Percentiles rank a stretch among this genome's conserved stretches.
These are phyloP conservation scores for Alosa sapidissima DNA, from an alignment of 2,797 vertebrate species.

Conservation along the genomic window DNA sequence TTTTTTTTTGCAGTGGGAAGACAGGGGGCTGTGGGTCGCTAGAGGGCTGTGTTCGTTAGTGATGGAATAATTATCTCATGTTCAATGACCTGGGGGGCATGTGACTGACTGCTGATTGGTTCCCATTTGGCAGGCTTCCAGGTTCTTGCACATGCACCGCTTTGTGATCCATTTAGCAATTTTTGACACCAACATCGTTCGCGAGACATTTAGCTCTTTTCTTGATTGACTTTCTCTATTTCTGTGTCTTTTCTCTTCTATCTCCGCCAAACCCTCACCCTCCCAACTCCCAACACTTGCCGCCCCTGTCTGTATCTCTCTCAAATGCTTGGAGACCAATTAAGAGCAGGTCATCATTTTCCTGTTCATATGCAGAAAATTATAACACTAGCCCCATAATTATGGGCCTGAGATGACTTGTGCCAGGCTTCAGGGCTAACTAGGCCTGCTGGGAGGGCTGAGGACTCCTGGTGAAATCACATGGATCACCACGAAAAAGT, in stretches of 20 bases:
- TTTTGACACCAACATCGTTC: constrained; percentile 25
- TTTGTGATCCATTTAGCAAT: constrained; percentile 6
- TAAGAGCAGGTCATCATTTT: constrained; percentile 33
- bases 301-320: not conserved
- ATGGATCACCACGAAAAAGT: not conserved
- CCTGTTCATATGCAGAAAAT: constrained; percentile 36
- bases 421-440: constrained; percentile 29
- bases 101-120: constrained; percentile 27
- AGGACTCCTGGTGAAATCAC: not conserved
- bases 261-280: not conserved
- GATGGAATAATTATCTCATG: constrained; percentile 31
- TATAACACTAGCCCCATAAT: constrained; percentile 36
- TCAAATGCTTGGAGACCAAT: constrained; percentile 26
- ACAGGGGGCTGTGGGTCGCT: not conserved
- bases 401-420: constrained; percentile 6
- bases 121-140: constrained; percentile 20
- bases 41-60: constrained; percentile 16
- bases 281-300: not conserved
- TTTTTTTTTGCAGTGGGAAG: not conserved
- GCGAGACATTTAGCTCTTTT: not conserved
- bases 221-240: constrained; percentile 17
- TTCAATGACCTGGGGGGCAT: constrained; percentile 21
- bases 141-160: constrained; percentile 4
- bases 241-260: not conserved
- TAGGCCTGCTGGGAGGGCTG: not conserved